Evolutionary conservation across 2,888 invertebrate species (phyloP).

Genomic region (Melanchra persicariae): DNA sequence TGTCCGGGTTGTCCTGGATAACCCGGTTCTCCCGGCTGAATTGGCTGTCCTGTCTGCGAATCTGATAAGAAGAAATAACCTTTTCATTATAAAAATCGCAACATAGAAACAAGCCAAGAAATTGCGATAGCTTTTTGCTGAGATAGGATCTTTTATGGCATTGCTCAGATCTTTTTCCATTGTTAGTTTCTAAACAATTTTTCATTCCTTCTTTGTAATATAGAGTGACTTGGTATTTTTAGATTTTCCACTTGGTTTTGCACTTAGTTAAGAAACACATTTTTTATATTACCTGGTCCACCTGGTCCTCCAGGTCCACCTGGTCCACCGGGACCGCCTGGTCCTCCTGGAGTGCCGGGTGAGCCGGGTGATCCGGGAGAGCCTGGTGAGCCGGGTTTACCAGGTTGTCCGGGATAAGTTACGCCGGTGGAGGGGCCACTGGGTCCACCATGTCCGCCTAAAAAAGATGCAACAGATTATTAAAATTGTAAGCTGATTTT

Average conservation of each 20-base stretch:
- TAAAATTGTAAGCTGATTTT: neutral
- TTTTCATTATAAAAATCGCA: neutral
- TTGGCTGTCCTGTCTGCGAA: slow-evolving; percentile 22
- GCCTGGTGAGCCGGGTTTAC: slow-evolving; percentile 56
- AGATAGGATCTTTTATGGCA: too few species aligned
- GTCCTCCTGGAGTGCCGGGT: slow-evolving; percentile 66
- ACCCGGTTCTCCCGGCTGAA: slow-evolving; percentile 14
- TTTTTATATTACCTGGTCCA: slow-evolving; percentile 33
- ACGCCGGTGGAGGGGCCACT: slow-evolving; percentile 51
- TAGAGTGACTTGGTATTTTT: too few species aligned
- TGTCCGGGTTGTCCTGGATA: slow-evolving; percentile 11
- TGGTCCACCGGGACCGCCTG: slow-evolving; percentile 65
- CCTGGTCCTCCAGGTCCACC: slow-evolving; percentile 61
- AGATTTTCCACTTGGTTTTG: too few species aligned
- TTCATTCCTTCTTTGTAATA: too few species aligned
- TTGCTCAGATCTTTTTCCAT: too few species aligned
- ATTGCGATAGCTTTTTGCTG: neutral
- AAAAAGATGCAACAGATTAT: neutral
- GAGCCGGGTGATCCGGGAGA: slow-evolving; percentile 63
- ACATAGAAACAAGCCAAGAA: neutral
- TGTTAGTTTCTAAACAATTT: too few species aligned
- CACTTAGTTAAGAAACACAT: neutral
- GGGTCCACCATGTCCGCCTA: slow-evolving; percentile 22
- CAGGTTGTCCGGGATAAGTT: slow-evolving; percentile 63
- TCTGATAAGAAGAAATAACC: slow-evolving; percentile 3